phyloP scores from a whole-genome alignment of 1,140 invertebrate species.

The Streblospio benedicti region DNA sequence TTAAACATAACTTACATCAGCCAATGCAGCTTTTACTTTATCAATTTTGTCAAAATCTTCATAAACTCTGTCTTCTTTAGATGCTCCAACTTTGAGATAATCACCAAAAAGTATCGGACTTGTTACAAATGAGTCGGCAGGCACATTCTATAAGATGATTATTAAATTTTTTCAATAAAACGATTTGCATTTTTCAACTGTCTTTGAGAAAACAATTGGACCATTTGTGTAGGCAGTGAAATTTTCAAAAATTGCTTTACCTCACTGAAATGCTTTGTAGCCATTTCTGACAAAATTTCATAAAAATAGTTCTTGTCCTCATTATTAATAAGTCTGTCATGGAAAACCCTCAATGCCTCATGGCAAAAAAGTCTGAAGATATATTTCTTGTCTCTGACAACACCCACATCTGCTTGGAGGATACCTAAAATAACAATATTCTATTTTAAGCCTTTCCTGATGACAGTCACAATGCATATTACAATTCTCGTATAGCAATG shows the following conservation, averaged over 20 bases:
- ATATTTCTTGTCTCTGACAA: constrained; percentile 39
- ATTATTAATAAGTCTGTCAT: constrained; percentile 46
- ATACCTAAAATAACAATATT: constrained; percentile 29
- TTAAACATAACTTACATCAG: constrained; percentile 35
- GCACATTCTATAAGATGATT: constrained; percentile 36
- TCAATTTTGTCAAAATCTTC: constrained; percentile 42
- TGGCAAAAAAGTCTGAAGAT: constrained; percentile 47
- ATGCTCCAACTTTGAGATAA: constrained; percentile 44
- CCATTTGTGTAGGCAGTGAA: no score
- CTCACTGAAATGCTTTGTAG: constrained; percentile 45
- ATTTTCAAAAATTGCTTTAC: no score
- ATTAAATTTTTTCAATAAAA: no score
- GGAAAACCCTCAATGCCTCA: constrained; percentile 46
- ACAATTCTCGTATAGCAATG: no score
- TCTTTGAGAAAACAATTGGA: no score
- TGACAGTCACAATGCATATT: no score
- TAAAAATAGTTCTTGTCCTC: constrained; percentile 47
- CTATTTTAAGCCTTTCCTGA: no score
- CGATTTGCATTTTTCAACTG: no score
- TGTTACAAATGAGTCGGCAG: constrained; percentile 37
- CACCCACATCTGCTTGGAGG: constrained; percentile 40
- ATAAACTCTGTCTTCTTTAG: constrained; percentile 40
- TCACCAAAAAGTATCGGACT: constrained; percentile 48
- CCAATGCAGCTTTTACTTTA: constrained; percentile 39
- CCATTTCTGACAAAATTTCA: constrained; percentile 44